Conservation (phyloP, 92 coral and sea anemone species). For the Siderastrea siderea region DNA sequence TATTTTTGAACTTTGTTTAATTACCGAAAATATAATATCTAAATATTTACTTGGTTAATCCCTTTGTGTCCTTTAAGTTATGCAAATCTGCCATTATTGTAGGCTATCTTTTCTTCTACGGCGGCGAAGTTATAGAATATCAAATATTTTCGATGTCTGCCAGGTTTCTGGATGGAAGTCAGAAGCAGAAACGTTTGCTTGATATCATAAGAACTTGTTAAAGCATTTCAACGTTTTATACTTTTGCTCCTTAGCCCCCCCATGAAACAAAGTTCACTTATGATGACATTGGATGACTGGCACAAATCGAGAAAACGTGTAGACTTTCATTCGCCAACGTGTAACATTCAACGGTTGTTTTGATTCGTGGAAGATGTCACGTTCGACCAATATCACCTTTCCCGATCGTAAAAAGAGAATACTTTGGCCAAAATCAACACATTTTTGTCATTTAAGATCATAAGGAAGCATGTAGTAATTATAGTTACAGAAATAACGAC, state of each 20-base stretch:
- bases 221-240: not conserved
- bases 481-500: not conserved
- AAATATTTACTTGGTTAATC: slow-evolving; percentile 15
- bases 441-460: not conserved
- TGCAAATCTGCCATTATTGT: not conserved
- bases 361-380: slow-evolving; percentile 3
- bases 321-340: slow-evolving; percentile 8
- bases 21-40: not conserved
- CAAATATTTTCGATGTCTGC: not conserved
- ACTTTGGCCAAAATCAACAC: not conserved
- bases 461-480: slow-evolving; percentile 20
- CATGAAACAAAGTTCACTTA: slow-evolving; percentile 13
- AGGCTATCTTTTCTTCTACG: not conserved
- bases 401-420: not conserved
- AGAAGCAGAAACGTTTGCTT: not conserved
- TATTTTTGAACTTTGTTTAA: not conserved
- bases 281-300: slow-evolving; percentile 7
- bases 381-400: not conserved
- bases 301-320: slow-evolving; percentile 19
- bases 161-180: not conserved
- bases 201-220: not conserved
- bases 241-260: not conserved
- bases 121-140: not conserved
- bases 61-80: not conserved
- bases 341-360: not conserved